Percentiles rank a stretch among this genome's conserved stretches.
Evolutionary conservation across 35 echinoderm and acorn worm species (phyloP).

Genomic region (Lytechinus variegatus): DNA sequence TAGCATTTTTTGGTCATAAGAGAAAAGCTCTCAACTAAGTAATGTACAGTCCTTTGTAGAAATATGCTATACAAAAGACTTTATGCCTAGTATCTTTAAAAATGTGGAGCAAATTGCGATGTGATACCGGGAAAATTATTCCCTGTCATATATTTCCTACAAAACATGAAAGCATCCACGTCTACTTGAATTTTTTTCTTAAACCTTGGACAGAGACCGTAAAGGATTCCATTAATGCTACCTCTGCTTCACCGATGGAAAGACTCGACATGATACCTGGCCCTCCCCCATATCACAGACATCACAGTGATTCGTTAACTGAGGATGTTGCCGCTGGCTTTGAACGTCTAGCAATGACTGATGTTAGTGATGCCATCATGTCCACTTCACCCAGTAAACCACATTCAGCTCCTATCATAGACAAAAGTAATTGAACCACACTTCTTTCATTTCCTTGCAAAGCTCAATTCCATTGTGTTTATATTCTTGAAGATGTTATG

Average conservation of each 20-base stretch:
- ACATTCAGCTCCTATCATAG: neutral
- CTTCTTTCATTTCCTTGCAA: neutral
- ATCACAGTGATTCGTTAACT: neutral
- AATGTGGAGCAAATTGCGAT: too few species aligned
- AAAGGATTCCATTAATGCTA: neutral
- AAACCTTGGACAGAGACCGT: neutral
- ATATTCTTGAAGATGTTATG: neutral
- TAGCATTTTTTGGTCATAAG: too few species aligned
- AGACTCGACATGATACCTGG: neutral
- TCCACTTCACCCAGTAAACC: neutral
- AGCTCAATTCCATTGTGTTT: neutral
- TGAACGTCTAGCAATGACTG: neutral
- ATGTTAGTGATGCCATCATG: neutral
- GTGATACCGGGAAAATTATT: too few species aligned
- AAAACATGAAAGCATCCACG: neutral
- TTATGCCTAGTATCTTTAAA: too few species aligned
- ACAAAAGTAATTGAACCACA: neutral
- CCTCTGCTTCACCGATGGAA: neutral
- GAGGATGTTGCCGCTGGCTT: neutral
- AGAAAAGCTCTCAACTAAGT: too few species aligned
- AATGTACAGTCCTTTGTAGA: too few species aligned
- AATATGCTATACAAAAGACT: too few species aligned
- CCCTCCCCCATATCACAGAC: neutral
- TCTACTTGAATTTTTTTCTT: neutral
- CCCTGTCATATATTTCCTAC: too few species aligned